Percentiles rank a stretch among this genome's conserved stretches.
These are phyloP conservation scores for Spodoptera litura DNA, from an alignment of 1,140 invertebrate genomes.

Conservation along the genomic window DNA sequence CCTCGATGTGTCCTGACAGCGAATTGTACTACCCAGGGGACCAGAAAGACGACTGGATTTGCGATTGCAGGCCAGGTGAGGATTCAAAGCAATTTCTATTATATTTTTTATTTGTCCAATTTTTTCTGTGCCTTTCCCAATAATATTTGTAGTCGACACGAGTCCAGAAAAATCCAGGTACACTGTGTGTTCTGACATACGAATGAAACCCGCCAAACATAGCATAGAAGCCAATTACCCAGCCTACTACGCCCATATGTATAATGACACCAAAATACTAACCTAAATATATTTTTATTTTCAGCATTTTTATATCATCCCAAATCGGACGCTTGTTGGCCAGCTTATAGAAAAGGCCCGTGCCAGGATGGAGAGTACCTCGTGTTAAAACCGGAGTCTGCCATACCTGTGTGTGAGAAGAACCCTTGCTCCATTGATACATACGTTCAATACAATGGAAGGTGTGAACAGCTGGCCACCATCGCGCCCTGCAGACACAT, in stretches of 20 bases:
- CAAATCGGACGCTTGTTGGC: conserved; percentile 86
- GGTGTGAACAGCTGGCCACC: conserved; percentile 84
- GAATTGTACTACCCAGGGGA: conserved; percentile 89
- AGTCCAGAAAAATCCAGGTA: too few species aligned
- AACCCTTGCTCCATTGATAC: conserved; percentile 87
- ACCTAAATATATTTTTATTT: conserved; percentile 52
- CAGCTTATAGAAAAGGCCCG: conserved; percentile 88
- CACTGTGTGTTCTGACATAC: too few species aligned
- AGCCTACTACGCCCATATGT: too few species aligned
- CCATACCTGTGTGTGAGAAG: conserved; percentile 86
- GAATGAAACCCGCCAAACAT: too few species aligned
- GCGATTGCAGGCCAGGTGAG: conserved; percentile 89
- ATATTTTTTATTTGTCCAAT: not conserved
- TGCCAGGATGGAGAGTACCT: conserved; percentile 87
- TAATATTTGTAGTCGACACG: too few species aligned
- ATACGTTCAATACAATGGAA: conserved; percentile 81
- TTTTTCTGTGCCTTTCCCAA: too few species aligned
- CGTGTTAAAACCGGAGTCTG: conserved; percentile 83
- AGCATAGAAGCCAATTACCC: too few species aligned
- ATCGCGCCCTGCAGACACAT: conserved; percentile 74
- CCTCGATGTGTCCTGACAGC: conserved; percentile 86
- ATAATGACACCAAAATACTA: too few species aligned
- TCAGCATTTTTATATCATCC: conserved; percentile 88
- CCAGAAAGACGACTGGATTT: conserved; percentile 88
- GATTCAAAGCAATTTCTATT: not conserved